A percentile compares a stretch with the other conserved stretches of the same genome.
phyloP scores from a whole-genome alignment of 2,888 invertebrate species.

The Netelia fuscicornis region DNA sequence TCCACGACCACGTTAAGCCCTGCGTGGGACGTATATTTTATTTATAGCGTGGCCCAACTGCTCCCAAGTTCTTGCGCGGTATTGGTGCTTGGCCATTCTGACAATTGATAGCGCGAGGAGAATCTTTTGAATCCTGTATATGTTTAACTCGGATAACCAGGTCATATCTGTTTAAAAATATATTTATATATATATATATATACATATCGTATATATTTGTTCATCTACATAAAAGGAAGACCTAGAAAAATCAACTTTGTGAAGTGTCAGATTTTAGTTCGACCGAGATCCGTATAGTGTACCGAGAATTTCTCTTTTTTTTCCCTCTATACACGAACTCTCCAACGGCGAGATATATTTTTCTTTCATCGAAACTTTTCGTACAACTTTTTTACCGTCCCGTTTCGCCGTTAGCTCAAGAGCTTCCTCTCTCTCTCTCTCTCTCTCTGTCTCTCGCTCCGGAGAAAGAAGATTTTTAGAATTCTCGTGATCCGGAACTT shows the following conservation, averaged over 20 bases:
- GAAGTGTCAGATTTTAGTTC: conserved; percentile 48
- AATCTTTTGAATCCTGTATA: conserved; percentile 16
- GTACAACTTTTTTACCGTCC: conserved; percentile 1
- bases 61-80: conserved; percentile 2
- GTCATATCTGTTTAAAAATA: background rate
- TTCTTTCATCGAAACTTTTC: conserved; percentile 57
- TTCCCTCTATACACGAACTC: conserved; percentile 5
- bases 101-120: conserved; percentile 31
- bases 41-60: conserved; percentile 43
- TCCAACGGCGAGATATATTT: conserved; percentile 30
- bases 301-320: background rate
- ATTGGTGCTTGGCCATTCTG: conserved; percentile 6
- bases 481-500: conserved; percentile 26
- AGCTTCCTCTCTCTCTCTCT: conserved; percentile 5
- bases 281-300: conserved; percentile 32
- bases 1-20: conserved; percentile 55
- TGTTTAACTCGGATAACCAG: background rate
- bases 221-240: background rate
- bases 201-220: background rate
- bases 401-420: conserved; percentile 18
- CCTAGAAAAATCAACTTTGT: conserved; percentile 17
- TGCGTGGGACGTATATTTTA: conserved; percentile 61
- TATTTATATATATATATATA: background rate
- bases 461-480: conserved; percentile 29
- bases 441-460: conserved; percentile 24